phyloP scores from a whole-genome alignment of 1,140 invertebrate genomes.

The Colletes latitarsis region DNA sequence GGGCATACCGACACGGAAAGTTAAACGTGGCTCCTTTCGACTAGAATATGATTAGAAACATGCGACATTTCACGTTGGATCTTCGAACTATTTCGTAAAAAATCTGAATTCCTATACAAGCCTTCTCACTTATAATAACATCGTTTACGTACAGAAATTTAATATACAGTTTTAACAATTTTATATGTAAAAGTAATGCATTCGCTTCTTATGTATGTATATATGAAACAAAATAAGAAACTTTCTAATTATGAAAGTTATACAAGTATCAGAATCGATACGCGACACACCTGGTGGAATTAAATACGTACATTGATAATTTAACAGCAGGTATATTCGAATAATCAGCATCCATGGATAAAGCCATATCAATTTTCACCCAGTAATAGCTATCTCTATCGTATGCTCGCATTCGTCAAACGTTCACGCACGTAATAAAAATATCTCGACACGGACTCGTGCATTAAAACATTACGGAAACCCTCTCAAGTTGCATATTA shows the following conservation, averaged over 20 bases:
- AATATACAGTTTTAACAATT: no score
- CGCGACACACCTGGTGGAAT: no score
- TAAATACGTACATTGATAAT: no score
- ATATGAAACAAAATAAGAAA: no score
- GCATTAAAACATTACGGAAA: slow-evolving; percentile 1
- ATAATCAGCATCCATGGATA: background rate
- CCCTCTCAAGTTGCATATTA: slow-evolving; percentile 28
- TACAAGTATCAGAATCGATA: no score
- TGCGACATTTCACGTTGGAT: slow-evolving; percentile 2
- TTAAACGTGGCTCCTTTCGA: background rate
- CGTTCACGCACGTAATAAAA: slow-evolving; percentile 29
- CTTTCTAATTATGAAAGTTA: no score
- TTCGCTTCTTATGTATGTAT: no score
- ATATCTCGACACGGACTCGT: background rate
- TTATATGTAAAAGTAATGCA: no score
- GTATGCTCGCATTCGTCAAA: slow-evolving; percentile 20
- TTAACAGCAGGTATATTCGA: no score
- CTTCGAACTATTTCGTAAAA: background rate
- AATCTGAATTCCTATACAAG: background rate
- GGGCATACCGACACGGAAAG: slow-evolving; percentile 22
- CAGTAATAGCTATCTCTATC: background rate
- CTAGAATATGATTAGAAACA: slow-evolving; percentile 32
- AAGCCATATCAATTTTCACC: slow-evolving; percentile 13
- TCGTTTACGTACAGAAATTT: background rate
- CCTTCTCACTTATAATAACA: background rate